Conservation (phyloP, 2,888 invertebrate genomes). For the Patella pellucida region DNA sequence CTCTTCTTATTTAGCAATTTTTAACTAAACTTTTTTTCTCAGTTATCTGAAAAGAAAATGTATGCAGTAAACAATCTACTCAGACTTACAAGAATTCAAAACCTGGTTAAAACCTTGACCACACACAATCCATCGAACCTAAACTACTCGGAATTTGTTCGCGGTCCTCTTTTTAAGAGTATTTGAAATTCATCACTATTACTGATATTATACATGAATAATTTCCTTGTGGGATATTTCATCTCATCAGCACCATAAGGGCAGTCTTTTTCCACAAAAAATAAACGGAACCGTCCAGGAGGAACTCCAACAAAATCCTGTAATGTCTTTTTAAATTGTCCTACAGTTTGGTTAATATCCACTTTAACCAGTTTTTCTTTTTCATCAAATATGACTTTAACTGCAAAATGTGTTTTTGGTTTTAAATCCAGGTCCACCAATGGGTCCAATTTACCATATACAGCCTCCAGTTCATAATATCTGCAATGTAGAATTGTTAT, state of each 20-base stretch:
- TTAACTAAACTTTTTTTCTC: too few relatives aligned
- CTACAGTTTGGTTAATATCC: constrained; percentile 82
- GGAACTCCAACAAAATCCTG: constrained; percentile 78
- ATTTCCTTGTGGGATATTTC: constrained; percentile 88
- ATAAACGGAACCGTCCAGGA: constrained; percentile 87
- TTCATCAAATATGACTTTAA: constrained; percentile 79
- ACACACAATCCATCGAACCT: too few relatives aligned
- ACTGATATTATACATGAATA: constrained; percentile 79
- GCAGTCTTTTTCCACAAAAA: constrained; percentile 81
- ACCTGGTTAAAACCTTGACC: too few relatives aligned
- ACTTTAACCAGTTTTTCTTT: constrained; percentile 71
- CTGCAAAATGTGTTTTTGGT: constrained; percentile 73
- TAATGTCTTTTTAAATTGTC: constrained; percentile 74
- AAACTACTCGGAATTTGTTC: too few relatives aligned
- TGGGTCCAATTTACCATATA: constrained; percentile 91
- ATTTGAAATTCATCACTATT: constrained; percentile 62
- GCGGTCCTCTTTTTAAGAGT: constrained; percentile 19
- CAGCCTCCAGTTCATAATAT: constrained; percentile 84
- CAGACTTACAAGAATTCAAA: too few relatives aligned
- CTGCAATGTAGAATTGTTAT: constrained; percentile 72
- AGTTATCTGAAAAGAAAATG: too few relatives aligned
- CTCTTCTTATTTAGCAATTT: too few relatives aligned
- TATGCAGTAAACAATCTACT: too few relatives aligned
- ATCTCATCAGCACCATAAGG: constrained; percentile 85
- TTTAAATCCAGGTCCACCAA: constrained; percentile 87